A percentile compares a stretch with the other conserved stretches of the same genome.
phyloP scores from a whole-genome alignment of 2,797 vertebrate genomes.

The Miichthys miiuy region DNA sequence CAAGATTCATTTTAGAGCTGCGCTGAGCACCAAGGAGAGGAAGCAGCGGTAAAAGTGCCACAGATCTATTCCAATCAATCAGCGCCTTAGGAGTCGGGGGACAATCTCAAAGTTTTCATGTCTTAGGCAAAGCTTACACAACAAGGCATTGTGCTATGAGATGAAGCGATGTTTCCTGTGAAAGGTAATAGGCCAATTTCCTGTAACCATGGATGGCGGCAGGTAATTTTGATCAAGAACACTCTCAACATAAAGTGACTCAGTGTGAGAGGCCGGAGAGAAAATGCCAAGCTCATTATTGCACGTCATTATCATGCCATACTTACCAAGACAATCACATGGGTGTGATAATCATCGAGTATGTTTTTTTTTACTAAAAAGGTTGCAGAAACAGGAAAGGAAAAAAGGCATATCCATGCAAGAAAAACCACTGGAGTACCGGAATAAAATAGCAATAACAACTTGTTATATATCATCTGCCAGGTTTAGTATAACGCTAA shows the following conservation, averaged over 20 bases:
- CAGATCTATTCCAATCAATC: constrained; percentile 63
- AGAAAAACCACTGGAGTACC: neutral
- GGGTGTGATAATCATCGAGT: constrained; percentile 26
- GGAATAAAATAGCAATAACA: neutral
- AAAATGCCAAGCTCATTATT: constrained; percentile 58
- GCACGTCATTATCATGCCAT: constrained; percentile 14
- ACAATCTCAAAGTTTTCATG: constrained; percentile 41
- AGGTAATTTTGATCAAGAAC: constrained; percentile 50
- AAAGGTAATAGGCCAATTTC: constrained; percentile 23
- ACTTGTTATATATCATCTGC: neutral
- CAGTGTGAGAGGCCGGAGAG: constrained; percentile 9
- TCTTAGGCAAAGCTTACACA: constrained; percentile 47
- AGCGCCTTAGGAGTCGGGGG: constrained; percentile 41
- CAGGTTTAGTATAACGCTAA: neutral
- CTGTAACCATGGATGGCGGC: neutral
- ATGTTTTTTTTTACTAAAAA: constrained; percentile 22
- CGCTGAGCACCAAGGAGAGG: constrained; percentile 37
- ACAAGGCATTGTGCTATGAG: constrained; percentile 23
- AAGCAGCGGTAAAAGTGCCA: constrained; percentile 39
- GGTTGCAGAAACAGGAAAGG: constrained; percentile 1
- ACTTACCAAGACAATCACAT: constrained; percentile 22
- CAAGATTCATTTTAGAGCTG: constrained; percentile 54
- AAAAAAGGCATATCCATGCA: constrained; percentile 6
- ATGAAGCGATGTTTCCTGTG: constrained; percentile 7
- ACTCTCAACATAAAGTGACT: constrained; percentile 31